phyloP scores from a whole-genome alignment of 2,888 invertebrate species.

The Cinara cedri region DNA sequence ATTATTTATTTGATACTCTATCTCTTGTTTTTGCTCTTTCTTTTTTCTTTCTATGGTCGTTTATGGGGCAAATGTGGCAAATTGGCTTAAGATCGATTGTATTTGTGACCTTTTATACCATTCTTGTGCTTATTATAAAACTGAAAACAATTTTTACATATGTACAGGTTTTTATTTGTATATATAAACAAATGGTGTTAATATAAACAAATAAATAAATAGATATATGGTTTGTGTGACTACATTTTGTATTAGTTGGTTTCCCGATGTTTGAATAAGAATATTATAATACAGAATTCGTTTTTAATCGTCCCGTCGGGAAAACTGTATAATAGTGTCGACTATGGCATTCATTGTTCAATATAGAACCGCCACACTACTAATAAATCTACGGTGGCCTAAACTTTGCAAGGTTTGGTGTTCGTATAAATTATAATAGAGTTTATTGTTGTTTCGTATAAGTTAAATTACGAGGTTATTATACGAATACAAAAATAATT shows the following conservation, averaged over 20 bases:
- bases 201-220: too few species aligned
- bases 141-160: too few species aligned
- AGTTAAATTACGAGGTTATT: neutral
- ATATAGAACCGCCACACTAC: neutral
- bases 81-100: too few species aligned
- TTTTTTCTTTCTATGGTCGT: too few species aligned
- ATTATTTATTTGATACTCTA: too few species aligned
- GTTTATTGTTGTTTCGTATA: neutral
- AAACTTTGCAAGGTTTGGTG: neutral
- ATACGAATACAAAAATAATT: neutral
- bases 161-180: too few species aligned
- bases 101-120: too few species aligned
- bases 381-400: constrained; percentile 13
- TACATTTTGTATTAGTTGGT: neutral
- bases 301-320: constrained; percentile 16
- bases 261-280: neutral
- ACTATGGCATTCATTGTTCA: constrained; percentile 9
- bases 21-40: too few species aligned
- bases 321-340: neutral
- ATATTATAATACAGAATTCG: neutral
- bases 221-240: neutral
- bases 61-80: too few species aligned
- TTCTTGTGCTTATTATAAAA: too few species aligned
- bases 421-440: neutral
- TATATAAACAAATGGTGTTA: too few species aligned